A percentile compares a stretch with the other conserved stretches of the same genome.
phyloP scores from a whole-genome alignment of 2,888 invertebrate genomes.

The Homarus gammarus region DNA sequence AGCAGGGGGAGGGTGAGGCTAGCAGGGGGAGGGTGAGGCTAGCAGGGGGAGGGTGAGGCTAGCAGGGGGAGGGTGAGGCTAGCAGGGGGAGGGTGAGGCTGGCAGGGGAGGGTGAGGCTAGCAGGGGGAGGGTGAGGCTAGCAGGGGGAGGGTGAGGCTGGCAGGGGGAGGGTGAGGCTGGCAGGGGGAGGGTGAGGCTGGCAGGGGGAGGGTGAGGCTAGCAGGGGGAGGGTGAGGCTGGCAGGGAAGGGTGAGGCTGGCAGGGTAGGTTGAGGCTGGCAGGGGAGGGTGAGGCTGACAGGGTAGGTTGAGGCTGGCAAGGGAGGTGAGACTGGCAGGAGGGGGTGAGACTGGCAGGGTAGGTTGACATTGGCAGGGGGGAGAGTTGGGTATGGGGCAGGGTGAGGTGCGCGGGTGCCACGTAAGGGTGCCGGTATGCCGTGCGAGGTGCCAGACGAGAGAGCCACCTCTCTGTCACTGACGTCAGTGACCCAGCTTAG shows the following conservation, averaged over 20 bases:
- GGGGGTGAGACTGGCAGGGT: background rate
- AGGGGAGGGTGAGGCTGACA: background rate
- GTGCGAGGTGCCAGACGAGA: background rate
- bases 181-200: background rate
- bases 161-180: background rate
- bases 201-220: background rate
- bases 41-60: no score
- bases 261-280: no score
- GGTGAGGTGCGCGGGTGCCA: background rate
- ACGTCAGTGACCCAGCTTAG: background rate
- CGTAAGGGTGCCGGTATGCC: background rate
- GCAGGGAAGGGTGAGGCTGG: background rate
- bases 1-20: conserved; percentile 14
- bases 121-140: background rate
- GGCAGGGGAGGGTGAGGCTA: background rate
- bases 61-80: no score
- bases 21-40: no score
- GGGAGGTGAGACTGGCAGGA: no score
- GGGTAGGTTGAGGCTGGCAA: no score
- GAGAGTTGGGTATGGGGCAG: no score
- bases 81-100: background rate
- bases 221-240: background rate
- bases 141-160: background rate
- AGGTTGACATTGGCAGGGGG: background rate
- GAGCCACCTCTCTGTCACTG: background rate